Evolutionary conservation across 2,113 vertebrate species (phyloP), one percentile per base, ranked within the genome.

Genomic region (Lethenteron reissneri): DNA sequence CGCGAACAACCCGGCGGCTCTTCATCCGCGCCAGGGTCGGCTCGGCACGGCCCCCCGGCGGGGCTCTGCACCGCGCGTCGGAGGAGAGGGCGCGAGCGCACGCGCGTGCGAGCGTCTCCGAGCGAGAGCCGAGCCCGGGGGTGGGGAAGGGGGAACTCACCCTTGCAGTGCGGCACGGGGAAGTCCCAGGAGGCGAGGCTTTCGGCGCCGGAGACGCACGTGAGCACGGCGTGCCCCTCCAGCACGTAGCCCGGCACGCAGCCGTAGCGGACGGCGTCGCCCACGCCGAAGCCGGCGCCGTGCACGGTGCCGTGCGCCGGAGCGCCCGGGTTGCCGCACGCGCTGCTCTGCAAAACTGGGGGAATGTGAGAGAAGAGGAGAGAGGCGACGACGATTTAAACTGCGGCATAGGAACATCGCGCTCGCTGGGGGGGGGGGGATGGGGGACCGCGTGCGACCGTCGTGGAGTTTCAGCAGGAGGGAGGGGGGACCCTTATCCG

Each of bases 211-310:
- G 88, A 85, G 0, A 91, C 85, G 79, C 94, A 99, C 6, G 90
- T 94, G 58, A 99, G 85, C 73, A 92, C 79, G 0, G 92, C 91
- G 2, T 99, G 94, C 11, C 94, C 94, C 77, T 97, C 94, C 76
- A 99, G 75, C 74, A 96, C 87, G 69, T 87, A 92, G 57, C 94
- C 94, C 0, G 81, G 80, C 57, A 87, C 90, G 77, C 94, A 99
- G 85, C 89, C 91, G 80, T 88, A 99, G 62, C 92, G 86, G 80
- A 97, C 90, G 80, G 89, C 92, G 83, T 95, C 90, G 1, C 94
- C 94, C 0, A 99, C 82, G 78, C 86, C 92, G 83, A 92, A 99
- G 2, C 87, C 90, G 0, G 85, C 83, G 2, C 92, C 94, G 56
- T 97, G 94, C 79, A 95, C 92, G 71, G 89, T 59, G 62, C 92